phyloP scores from a whole-genome alignment of 2,888 invertebrate genomes.

The Tenthredo mesomela region DNA sequence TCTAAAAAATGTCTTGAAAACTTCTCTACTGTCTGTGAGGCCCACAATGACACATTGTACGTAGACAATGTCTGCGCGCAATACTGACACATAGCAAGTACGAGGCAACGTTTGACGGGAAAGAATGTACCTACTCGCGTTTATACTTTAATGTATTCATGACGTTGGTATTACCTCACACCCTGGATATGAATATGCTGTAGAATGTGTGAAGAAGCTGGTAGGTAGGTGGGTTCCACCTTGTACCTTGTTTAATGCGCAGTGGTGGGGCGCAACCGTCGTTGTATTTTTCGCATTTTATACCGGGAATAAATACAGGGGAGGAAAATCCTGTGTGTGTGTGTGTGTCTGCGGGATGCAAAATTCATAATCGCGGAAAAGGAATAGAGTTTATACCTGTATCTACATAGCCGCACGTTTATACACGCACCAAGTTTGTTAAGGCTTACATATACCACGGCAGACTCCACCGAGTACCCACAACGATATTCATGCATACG shows the following conservation, averaged over 20 bases:
- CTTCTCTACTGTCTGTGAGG: not conserved
- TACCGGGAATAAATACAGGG: not conserved
- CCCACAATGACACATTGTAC: not conserved
- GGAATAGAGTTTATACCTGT: not conserved
- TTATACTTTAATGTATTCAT: constrained; percentile 49
- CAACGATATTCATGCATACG: constrained; percentile 49
- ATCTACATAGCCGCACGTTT: constrained; percentile 28
- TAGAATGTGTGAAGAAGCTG: constrained; percentile 29
- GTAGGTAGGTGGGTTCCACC: not conserved
- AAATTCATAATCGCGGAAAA: constrained; percentile 23
- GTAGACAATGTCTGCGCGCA: not conserved
- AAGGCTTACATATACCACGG: not conserved
- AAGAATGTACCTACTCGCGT: constrained; percentile 27
- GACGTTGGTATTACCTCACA: constrained; percentile 26
- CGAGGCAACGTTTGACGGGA: not conserved
- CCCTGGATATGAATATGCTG: constrained; percentile 14
- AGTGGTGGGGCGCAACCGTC: not conserved
- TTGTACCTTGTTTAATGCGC: not conserved
- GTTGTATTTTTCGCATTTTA: not conserved
- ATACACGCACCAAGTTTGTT: not conserved
- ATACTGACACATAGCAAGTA: not conserved
- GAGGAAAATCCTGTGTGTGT: not conserved
- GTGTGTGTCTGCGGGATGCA: not conserved
- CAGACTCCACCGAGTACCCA: not conserved
- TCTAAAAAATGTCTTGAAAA: not conserved